A percentile compares a stretch with the other conserved stretches of the same genome.
These are phyloP conservation scores for Scaeva pyrastri DNA, from an alignment of 2,888 invertebrate genomes.

Conservation along the genomic window DNA sequence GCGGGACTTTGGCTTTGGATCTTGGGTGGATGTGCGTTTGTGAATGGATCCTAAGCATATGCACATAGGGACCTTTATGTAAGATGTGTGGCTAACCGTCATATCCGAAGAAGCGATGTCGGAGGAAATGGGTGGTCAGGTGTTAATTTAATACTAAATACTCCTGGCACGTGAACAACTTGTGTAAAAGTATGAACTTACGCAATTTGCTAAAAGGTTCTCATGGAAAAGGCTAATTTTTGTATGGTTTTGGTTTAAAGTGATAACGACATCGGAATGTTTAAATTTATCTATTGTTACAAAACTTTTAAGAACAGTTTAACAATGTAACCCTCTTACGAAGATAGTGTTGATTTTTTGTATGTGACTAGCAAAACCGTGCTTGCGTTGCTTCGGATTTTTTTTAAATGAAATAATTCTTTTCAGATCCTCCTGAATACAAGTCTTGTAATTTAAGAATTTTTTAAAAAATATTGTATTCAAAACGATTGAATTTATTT, in stretches of 20 bases:
- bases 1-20: neutral
- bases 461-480: too few species aligned
- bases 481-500: too few species aligned
- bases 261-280: neutral
- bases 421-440: too few species aligned
- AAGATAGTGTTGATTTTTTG: neutral
- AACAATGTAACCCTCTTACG: neutral
- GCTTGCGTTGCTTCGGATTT: too few species aligned
- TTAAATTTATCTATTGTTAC: neutral
- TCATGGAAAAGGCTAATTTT: neutral
- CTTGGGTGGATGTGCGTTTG: neutral
- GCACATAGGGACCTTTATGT: too few species aligned
- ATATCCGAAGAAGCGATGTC: too few species aligned
- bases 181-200: neutral
- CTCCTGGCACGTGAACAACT: neutral
- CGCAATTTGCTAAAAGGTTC: neutral
- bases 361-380: too few species aligned
- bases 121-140: constrained; percentile 4
- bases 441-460: too few species aligned
- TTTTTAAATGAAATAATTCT: too few species aligned
- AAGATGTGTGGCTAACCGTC: constrained; percentile 3
- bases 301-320: neutral
- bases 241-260: neutral
- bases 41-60: neutral
- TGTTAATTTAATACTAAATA: constrained; percentile 34